Evolutionary conservation across 92 coral and sea anemone genomes (phyloP).

Genomic region (Siderastrea radians): DNA sequence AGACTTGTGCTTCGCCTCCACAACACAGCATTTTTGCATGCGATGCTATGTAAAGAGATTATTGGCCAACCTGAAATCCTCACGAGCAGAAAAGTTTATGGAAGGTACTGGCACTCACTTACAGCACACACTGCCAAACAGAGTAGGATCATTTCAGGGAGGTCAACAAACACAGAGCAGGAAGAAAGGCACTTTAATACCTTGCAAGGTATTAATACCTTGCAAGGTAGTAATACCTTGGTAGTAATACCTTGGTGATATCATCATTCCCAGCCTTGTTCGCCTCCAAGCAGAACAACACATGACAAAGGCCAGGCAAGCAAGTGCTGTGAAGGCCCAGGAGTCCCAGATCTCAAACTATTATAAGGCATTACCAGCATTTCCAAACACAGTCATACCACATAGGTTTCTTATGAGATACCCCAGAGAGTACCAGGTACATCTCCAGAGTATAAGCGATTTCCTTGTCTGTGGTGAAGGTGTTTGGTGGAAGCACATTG

Average conservation of each 20-base stretch:
- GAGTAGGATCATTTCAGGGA: conserved; percentile 37
- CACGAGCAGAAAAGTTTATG: conserved; percentile 51
- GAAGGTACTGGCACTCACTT: conserved; percentile 23
- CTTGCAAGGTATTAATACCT: conserved; percentile 13
- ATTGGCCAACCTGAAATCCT: conserved; percentile 44
- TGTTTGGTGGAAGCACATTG: conserved; percentile 70
- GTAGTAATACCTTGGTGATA: no score
- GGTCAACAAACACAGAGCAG: conserved; percentile 46
- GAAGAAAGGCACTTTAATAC: conserved; percentile 37
- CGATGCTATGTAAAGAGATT: conserved; percentile 51
- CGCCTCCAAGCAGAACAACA: conserved; percentile 42
- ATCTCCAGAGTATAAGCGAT: conserved; percentile 69
- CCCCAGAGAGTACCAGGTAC: conserved; percentile 54
- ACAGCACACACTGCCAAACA: conserved; percentile 44
- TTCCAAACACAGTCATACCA: conserved; percentile 53
- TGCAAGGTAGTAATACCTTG: no score
- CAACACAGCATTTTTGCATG: conserved; percentile 54
- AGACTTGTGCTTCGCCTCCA: conserved; percentile 46
- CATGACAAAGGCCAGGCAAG: conserved; percentile 28
- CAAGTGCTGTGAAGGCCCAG: conserved; percentile 34
- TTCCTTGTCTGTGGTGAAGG: conserved; percentile 69
- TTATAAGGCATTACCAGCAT: conserved; percentile 36
- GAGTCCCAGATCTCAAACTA: conserved; percentile 41
- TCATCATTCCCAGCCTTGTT: conserved; percentile 45
- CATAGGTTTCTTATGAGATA: conserved; percentile 27